A percentile compares a stretch with the other conserved stretches of the same genome.
Evolutionary conservation across 1,140 invertebrate genomes (phyloP).

Genomic region (Aporrectodea caliginosa): DNA sequence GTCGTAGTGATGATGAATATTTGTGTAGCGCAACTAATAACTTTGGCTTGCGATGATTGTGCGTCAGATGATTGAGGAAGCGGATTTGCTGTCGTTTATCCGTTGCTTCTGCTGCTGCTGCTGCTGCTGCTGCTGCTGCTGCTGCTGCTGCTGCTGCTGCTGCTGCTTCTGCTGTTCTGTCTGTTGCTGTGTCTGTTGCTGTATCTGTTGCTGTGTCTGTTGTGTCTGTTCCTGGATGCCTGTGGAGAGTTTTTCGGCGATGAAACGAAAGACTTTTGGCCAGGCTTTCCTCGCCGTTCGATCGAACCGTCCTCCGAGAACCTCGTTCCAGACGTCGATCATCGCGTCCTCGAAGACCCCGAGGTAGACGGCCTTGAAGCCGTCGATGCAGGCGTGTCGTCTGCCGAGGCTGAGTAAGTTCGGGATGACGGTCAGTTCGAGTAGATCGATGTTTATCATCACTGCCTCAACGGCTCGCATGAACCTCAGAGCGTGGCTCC

Average conservation of each 20-base stretch:
- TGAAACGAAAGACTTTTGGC: not conserved
- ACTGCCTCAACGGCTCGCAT: not conserved
- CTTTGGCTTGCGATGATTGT: too few relatives aligned
- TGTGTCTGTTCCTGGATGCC: too few relatives aligned
- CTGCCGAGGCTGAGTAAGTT: not conserved
- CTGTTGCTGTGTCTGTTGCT: too few relatives aligned
- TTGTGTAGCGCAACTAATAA: too few relatives aligned
- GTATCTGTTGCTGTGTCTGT: too few relatives aligned
- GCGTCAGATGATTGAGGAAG: too few relatives aligned
- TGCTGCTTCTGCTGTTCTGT: too few relatives aligned
- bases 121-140: too few relatives aligned
- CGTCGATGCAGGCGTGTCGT: not conserved
- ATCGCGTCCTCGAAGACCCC: not conserved
- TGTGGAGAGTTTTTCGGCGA: not conserved
- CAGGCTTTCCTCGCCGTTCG: not conserved
- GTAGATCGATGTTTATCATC: not conserved
- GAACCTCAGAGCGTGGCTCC: not conserved
- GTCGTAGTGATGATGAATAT: too few relatives aligned
- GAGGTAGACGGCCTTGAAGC: not conserved
- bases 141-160: too few relatives aligned
- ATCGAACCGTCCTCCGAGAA: not conserved
- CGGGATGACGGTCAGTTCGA: not conserved
- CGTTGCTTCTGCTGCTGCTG: too few relatives aligned
- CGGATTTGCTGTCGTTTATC: too few relatives aligned
- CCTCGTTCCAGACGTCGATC: not conserved